Percentiles rank a stretch among this genome's conserved stretches.
Evolutionary conservation across 1,140 invertebrate genomes (phyloP).

Genomic region (Panulirus ornatus): DNA sequence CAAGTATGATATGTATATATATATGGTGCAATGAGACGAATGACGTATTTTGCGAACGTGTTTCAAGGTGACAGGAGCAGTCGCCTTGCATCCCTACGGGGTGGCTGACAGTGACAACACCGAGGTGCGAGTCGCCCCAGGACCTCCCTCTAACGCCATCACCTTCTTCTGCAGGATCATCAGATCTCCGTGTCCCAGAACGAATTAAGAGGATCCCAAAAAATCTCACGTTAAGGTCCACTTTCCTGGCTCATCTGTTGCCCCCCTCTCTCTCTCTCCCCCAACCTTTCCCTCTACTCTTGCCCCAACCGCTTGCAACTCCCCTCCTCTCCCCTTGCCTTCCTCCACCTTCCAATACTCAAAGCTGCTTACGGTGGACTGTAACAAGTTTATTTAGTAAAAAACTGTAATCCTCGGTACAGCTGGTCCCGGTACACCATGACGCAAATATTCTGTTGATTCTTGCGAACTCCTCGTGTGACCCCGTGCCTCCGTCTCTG

Average conservation of each 20-base stretch:
- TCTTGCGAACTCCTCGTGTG: not conserved
- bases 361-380: conserved; percentile 12
- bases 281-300: not conserved
- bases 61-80: too few species aligned
- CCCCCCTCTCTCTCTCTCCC: not conserved
- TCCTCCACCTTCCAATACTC: not conserved
- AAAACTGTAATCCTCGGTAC: not conserved
- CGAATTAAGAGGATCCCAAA: too few species aligned
- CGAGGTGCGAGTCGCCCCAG: too few species aligned
- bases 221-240: too few species aligned
- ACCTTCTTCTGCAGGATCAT: not conserved
- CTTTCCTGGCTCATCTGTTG: not conserved
- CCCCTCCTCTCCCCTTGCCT: not conserved
- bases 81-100: too few species aligned
- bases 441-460: not conserved
- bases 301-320: too few species aligned
- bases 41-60: too few species aligned
- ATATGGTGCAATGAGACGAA: too few species aligned
- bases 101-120: too few species aligned
- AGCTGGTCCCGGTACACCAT: not conserved
- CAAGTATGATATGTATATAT: too few species aligned
- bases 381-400: conserved; percentile 10
- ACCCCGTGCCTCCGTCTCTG: not conserved
- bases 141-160: not conserved
- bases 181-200: too few species aligned